Percentiles rank a stretch among this genome's conserved stretches.
Evolutionary conservation across 2,113 vertebrate species (phyloP).

Genomic region (Leptodactylus fuscus): DNA sequence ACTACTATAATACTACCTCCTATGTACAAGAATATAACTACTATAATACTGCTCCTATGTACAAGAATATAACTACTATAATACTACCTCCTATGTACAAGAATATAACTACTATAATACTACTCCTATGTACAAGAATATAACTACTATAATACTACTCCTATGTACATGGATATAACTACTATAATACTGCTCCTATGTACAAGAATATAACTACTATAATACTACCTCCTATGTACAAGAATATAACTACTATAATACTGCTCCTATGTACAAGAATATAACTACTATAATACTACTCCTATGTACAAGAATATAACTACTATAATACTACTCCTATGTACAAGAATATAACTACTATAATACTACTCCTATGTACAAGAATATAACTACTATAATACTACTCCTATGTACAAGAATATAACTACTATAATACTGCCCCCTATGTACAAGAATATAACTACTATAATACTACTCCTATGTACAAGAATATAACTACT

Average conservation of each 20-base stretch:
- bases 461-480: neutral
- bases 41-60: too few species aligned
- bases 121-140: neutral
- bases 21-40: too few species aligned
- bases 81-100: neutral
- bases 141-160: too few species aligned
- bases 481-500: neutral
- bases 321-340: constrained; percentile 1
- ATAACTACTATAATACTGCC: neutral
- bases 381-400: neutral
- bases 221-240: neutral
- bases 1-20: too few species aligned
- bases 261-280: neutral
- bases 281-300: constrained; percentile 2
- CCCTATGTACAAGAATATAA: constrained; percentile 8
- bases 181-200: neutral
- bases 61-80: too few species aligned
- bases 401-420: constrained; percentile 4
- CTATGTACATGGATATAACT: neutral
- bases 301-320: constrained; percentile 8
- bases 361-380: neutral
- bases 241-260: neutral
- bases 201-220: neutral
- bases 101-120: neutral
- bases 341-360: neutral